Percentiles rank a stretch among this genome's conserved stretches.
Conservation (phyloP, 1,140 invertebrate species). For the Bombus terrestris region DNA sequence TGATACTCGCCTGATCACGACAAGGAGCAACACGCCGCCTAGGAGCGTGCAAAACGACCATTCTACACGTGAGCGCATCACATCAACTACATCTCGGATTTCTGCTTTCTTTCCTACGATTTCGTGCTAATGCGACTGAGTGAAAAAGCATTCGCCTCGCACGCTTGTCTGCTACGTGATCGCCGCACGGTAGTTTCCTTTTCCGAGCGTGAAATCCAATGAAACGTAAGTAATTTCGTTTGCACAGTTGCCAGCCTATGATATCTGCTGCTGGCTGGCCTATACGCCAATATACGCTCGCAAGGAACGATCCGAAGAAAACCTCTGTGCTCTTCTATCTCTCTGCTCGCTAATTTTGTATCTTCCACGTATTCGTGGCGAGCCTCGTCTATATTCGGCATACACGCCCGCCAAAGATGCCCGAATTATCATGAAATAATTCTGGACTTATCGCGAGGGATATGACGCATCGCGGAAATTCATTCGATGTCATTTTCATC, state of each 20-base stretch:
- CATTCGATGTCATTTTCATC: not conserved
- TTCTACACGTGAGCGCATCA: conserved; percentile 25
- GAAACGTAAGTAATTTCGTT: conserved; percentile 45
- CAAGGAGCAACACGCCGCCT: conserved; percentile 16
- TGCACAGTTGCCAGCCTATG: conserved; percentile 33
- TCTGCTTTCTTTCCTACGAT: conserved; percentile 29
- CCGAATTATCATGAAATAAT: conserved; percentile 30
- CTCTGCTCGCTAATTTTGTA: conserved; percentile 45
- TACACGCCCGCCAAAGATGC: conserved; percentile 7
- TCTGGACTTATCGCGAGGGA: not conserved
- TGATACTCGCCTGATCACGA: conserved; percentile 7
- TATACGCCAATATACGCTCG: conserved; percentile 7
- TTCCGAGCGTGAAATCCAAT: conserved; percentile 31
- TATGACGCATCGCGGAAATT: not conserved
- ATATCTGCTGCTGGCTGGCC: conserved; percentile 18
- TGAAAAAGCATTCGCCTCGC: conserved; percentile 8
- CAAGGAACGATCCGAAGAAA: conserved; percentile 19
- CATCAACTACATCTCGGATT: conserved; percentile 33
- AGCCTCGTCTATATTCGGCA: conserved; percentile 38
- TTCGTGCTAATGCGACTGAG: not conserved
- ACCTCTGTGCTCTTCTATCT: conserved; percentile 13
- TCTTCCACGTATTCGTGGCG: conserved; percentile 36
- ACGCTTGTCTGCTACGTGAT: conserved; percentile 9
- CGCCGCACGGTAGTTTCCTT: conserved; percentile 20
- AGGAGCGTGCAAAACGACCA: conserved; percentile 27